Conservation (phyloP, 2,113 vertebrate genomes). For the Malurus cyaneus region DNA sequence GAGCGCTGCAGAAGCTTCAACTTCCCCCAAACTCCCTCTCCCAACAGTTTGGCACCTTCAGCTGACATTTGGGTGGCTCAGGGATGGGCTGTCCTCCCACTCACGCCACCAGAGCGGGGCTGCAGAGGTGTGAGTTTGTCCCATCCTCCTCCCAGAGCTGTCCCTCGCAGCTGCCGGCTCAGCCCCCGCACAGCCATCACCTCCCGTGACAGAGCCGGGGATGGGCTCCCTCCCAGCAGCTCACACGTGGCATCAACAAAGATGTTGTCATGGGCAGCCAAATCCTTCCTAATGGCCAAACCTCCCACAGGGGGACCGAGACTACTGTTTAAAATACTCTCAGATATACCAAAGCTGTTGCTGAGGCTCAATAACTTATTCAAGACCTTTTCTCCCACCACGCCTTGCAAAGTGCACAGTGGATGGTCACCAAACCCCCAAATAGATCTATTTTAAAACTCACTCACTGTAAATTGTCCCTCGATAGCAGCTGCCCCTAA, state of each 20-base stretch:
- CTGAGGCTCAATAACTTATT: not conserved
- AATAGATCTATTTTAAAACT: not conserved
- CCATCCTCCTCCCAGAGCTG: not conserved
- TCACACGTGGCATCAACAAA: not conserved
- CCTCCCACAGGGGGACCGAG: not conserved
- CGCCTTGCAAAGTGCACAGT: not conserved
- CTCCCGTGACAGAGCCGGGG: not conserved
- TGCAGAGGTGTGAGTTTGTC: not conserved
- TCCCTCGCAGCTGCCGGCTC: not conserved
- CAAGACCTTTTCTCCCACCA: not conserved
- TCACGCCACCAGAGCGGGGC: rapidly evolving
- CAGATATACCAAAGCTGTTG: not conserved
- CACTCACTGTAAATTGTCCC: not conserved
- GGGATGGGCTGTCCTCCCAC: not conserved
- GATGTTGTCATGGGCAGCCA: not conserved
- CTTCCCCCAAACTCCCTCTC: not conserved
- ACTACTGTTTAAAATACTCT: not conserved
- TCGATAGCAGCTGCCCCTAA: not conserved
- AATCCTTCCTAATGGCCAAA: not conserved
- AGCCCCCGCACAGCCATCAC: not conserved
- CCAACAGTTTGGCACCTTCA: not conserved
- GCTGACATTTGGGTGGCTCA: not conserved
- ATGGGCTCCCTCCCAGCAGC: not conserved
- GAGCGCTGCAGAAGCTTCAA: not conserved
- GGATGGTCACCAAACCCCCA: not conserved